Conservation (phyloP, 2,888 invertebrate genomes). For the Norana najaformis region DNA sequence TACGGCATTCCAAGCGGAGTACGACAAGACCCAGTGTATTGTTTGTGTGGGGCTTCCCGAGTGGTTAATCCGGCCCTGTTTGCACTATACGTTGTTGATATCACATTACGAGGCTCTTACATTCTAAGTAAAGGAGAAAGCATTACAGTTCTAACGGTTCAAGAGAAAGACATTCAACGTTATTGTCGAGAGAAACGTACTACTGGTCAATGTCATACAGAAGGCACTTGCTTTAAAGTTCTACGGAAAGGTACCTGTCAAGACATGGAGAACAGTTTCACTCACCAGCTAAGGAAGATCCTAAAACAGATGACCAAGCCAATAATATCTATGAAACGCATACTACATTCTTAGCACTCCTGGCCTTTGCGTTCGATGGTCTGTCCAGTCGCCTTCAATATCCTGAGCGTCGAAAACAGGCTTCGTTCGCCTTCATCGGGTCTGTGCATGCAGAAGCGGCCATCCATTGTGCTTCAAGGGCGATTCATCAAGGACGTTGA, state of each 20-base stretch:
- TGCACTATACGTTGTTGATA: no score
- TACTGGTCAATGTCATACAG: no score
- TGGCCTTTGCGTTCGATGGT: neutral
- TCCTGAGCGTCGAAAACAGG: slow-evolving; percentile 13
- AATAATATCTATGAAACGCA: neutral
- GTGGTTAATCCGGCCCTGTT: no score
- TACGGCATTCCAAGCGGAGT: no score
- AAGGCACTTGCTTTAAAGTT: neutral
- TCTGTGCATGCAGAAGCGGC: neutral
- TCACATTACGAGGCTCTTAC: neutral
- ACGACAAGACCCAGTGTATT: no score
- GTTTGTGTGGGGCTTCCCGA: no score
- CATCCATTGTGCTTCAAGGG: neutral
- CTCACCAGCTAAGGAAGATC: neutral
- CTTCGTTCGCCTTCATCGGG: neutral
- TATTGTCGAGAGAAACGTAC: no score
- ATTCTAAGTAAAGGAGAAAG: neutral
- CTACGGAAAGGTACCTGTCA: no score
- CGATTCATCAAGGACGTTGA: neutral
- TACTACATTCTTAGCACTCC: neutral
- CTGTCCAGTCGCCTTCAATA: neutral
- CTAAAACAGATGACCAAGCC: slow-evolving; percentile 1
- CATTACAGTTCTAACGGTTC: no score
- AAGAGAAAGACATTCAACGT: no score
- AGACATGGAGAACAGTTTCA: neutral